These are phyloP conservation scores for Diuraphis noxia DNA, from an alignment of 1,140 invertebrate species.

Conservation along the genomic window DNA sequence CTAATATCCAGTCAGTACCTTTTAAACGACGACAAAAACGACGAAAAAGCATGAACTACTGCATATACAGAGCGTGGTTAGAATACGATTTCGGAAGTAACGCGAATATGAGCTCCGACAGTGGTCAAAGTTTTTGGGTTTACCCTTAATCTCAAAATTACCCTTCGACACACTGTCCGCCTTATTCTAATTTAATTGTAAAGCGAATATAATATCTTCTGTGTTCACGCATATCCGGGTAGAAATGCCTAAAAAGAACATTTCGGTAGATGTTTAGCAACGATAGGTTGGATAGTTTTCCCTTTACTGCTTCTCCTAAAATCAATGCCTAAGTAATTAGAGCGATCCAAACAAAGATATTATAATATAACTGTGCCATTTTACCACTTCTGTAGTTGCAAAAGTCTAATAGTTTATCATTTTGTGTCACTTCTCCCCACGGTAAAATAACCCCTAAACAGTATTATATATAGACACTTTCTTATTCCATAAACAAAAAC, in stretches of 20 bases:
- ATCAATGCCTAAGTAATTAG: slow-evolving; percentile 4
- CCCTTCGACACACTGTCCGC: neutral
- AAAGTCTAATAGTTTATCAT: slow-evolving; percentile 16
- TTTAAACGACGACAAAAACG: neutral
- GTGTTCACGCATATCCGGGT: neutral
- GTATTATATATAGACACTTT: neutral
- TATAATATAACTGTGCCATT: neutral
- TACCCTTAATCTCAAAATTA: neutral
- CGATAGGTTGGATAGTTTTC: neutral
- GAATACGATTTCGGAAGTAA: neutral
- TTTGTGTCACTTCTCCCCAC: neutral
- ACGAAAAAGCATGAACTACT: neutral
- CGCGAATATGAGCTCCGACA: neutral
- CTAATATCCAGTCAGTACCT: neutral
- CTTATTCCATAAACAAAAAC: neutral
- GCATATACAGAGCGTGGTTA: neutral
- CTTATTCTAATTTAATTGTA: neutral
- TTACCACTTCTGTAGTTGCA: neutral
- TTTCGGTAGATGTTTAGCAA: neutral
- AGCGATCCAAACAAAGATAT: neutral
- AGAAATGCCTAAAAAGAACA: neutral
- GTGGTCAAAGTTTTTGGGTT: slow-evolving; percentile 8
- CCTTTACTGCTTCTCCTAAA: neutral
- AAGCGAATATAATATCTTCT: slow-evolving; percentile 1
- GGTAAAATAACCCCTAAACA: neutral